Conservation (phyloP, 1,140 invertebrate species). For the Hydropsyche tenuis region DNA sequence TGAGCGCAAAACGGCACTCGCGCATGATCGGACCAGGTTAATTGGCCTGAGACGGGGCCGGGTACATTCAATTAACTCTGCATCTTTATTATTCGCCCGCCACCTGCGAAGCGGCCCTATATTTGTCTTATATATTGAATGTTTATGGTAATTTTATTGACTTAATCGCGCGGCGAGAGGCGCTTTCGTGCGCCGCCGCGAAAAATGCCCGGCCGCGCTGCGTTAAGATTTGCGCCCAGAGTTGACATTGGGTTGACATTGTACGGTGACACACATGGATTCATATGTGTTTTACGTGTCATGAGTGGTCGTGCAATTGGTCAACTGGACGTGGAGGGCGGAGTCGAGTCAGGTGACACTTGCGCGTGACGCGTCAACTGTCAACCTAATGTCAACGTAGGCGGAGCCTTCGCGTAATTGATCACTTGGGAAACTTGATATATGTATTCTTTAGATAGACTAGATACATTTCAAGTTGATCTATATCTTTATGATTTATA, state of each 20-base stretch:
- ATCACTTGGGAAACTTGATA: neutral
- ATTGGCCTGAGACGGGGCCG: conserved; percentile 19
- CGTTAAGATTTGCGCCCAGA: too few relatives aligned
- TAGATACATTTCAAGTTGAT: too few relatives aligned
- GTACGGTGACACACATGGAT: too few relatives aligned
- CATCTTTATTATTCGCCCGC: conserved; percentile 37
- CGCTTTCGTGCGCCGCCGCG: neutral
- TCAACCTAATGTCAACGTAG: neutral
- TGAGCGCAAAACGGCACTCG: neutral
- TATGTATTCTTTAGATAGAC: too few relatives aligned
- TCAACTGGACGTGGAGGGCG: conserved; percentile 10
- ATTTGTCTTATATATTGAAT: conserved; percentile 39
- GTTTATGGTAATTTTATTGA: conserved; percentile 41
- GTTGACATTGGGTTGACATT: too few relatives aligned
- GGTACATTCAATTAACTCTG: conserved; percentile 38
- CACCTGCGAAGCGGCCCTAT: conserved; percentile 29
- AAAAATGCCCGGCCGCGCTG: too few relatives aligned
- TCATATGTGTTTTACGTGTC: neutral
- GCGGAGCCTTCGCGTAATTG: conserved; percentile 2
- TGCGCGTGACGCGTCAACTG: conserved; percentile 22
- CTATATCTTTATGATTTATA: too few relatives aligned
- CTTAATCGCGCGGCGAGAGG: conserved; percentile 27
- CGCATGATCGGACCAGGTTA: conserved; percentile 29
- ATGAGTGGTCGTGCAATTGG: conserved; percentile 21
- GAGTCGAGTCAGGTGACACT: conserved; percentile 22